Conservation (phyloP, 2,888 invertebrate genomes). For the Eurytoma californica region DNA sequence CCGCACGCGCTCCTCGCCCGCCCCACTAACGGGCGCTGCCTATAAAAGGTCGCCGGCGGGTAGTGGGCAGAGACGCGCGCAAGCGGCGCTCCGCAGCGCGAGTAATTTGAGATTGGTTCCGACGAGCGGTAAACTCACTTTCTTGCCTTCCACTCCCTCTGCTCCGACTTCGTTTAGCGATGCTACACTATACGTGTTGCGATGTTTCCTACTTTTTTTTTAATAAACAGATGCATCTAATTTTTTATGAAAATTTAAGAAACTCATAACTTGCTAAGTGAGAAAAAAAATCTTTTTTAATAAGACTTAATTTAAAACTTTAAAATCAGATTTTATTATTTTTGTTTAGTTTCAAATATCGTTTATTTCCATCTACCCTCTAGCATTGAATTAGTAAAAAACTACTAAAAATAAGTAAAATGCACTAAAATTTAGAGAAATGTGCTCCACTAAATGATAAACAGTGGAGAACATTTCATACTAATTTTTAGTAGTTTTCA, state of each 20-base stretch:
- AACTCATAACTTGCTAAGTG: too few relatives aligned
- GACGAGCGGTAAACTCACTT: constrained; percentile 14
- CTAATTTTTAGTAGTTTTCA: too few relatives aligned
- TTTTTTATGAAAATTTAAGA: background rate
- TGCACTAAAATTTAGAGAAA: too few relatives aligned
- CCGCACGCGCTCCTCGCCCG: constrained; percentile 35
- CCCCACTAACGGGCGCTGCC: constrained; percentile 72
- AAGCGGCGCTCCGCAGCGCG: constrained; percentile 60
- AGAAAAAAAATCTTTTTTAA: too few relatives aligned
- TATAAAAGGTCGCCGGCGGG: constrained; percentile 73
- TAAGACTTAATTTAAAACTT: too few relatives aligned
- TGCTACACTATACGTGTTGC: constrained; percentile 44
- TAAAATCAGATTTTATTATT: too few relatives aligned
- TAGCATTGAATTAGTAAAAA: too few relatives aligned
- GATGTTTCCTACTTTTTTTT: background rate
- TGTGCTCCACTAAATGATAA: too few relatives aligned
- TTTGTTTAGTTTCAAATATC: too few relatives aligned
- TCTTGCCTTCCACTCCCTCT: constrained; percentile 13
- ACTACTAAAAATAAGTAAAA: too few relatives aligned
- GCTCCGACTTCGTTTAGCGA: constrained; percentile 55
- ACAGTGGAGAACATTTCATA: too few relatives aligned
- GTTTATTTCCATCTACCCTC: too few relatives aligned
- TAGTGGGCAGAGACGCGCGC: constrained; percentile 69
- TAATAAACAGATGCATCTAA: background rate
- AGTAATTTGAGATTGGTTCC: constrained; percentile 75